Conservation (phyloP, 2,113 vertebrate genomes). For the Micronycteris hirsuta region DNA sequence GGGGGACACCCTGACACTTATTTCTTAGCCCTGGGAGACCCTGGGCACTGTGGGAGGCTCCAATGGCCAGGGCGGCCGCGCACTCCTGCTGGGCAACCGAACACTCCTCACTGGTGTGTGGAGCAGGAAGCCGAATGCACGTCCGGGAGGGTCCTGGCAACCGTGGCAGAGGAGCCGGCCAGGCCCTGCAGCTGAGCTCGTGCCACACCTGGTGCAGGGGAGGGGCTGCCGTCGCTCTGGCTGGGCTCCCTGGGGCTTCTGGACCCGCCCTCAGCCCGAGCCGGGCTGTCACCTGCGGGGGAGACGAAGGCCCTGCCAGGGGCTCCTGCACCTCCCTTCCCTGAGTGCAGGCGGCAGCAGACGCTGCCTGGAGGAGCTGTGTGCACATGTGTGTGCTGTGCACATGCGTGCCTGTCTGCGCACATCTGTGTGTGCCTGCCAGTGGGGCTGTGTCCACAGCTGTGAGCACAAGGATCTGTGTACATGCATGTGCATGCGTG, state of each 20-base stretch:
- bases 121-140: slow-evolving; percentile 51
- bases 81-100: slow-evolving; percentile 21
- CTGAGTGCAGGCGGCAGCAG: not conserved
- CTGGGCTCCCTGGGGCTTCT: not conserved
- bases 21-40: not conserved
- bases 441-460: not conserved
- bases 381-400: fast-evolving
- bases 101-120: slow-evolving; percentile 22
- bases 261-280: not conserved
- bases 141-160: not conserved
- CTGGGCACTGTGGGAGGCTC: not conserved
- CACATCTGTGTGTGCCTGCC: too few relatives aligned
- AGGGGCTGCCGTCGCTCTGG: not conserved
- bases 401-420: fast-evolving
- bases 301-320: not conserved
- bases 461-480: too few relatives aligned
- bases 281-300: not conserved
- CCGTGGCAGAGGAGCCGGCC: not conserved
- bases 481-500: too few relatives aligned
- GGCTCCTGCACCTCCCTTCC: not conserved
- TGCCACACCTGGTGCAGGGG: not conserved
- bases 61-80: slow-evolving; percentile 40
- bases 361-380: fast-evolving
- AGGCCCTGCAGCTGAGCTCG: not conserved
- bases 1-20: not conserved